Conservation (phyloP, 2,113 vertebrate genomes). For the Vulpes lagopus region DNA sequence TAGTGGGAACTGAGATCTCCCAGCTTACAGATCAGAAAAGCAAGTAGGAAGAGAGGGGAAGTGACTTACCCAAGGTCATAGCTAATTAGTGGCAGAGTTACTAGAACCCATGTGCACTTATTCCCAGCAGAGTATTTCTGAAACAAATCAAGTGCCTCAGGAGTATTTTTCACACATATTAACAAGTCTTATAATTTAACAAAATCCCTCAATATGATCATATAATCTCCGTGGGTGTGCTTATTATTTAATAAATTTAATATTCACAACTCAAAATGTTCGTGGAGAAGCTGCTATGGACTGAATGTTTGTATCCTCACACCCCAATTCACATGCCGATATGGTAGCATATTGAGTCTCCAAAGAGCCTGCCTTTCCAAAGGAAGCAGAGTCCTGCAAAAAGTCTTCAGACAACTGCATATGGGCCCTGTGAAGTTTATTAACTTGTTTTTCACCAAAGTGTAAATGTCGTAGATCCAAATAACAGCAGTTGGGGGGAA, state of each 20-base stretch:
- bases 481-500: slow-evolving; percentile 69
- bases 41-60: background rate
- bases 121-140: background rate
- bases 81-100: background rate
- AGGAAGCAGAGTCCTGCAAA: slow-evolving; percentile 43
- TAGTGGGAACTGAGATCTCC: background rate
- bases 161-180: background rate
- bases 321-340: background rate
- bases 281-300: background rate
- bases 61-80: slow-evolving; percentile 24
- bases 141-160: background rate
- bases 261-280: background rate
- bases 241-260: slow-evolving; percentile 40
- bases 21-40: background rate
- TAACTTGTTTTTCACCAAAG: slow-evolving; percentile 80
- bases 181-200: slow-evolving; percentile 37
- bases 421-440: slow-evolving; percentile 77
- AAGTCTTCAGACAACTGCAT: slow-evolving; percentile 77
- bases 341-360: slow-evolving; percentile 59
- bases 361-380: slow-evolving; percentile 61
- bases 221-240: background rate
- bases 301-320: background rate
- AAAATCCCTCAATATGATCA: slow-evolving; percentile 45
- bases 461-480: slow-evolving; percentile 78
- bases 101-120: background rate